Percentiles rank a stretch among this genome's conserved stretches.
phyloP scores from a whole-genome alignment of 2,113 vertebrate species.

The Istiophorus platypterus region DNA sequence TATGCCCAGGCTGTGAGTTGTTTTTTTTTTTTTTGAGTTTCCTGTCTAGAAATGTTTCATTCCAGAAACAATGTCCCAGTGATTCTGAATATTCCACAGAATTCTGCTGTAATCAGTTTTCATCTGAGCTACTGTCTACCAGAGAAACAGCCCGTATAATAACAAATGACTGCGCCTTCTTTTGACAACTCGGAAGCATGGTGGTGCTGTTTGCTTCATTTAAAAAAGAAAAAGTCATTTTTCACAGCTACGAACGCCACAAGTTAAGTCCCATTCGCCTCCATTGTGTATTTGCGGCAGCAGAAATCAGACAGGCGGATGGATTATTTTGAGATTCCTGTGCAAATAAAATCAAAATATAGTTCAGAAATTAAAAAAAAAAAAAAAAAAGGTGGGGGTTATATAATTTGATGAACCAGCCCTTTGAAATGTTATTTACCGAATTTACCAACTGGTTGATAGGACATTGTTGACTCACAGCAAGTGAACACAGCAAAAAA shows the following conservation, averaged over 20 bases:
- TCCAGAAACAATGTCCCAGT: background rate
- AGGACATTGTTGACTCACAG: slow-evolving; percentile 40
- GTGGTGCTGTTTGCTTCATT: background rate
- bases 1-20: too few species aligned
- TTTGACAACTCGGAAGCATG: background rate
- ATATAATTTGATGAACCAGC: background rate
- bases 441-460: slow-evolving; percentile 13
- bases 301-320: background rate
- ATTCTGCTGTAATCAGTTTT: background rate
- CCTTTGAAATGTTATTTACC: slow-evolving; percentile 1
- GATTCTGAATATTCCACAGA: background rate
- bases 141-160: background rate
- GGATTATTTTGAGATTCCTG: background rate
- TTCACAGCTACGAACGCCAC: background rate
- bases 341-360: background rate
- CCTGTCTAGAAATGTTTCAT: too few species aligned
- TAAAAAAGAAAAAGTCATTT: background rate
- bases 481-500: background rate
- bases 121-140: background rate
- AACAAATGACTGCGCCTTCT: background rate
- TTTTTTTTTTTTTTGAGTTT: too few species aligned
- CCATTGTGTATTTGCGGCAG: background rate
- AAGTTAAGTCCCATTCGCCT: background rate
- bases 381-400: background rate
- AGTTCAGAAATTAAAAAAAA: background rate